These are phyloP conservation scores for Oedothorax gibbosus DNA, from an alignment of 1,140 invertebrate genomes.

Conservation along the genomic window DNA sequence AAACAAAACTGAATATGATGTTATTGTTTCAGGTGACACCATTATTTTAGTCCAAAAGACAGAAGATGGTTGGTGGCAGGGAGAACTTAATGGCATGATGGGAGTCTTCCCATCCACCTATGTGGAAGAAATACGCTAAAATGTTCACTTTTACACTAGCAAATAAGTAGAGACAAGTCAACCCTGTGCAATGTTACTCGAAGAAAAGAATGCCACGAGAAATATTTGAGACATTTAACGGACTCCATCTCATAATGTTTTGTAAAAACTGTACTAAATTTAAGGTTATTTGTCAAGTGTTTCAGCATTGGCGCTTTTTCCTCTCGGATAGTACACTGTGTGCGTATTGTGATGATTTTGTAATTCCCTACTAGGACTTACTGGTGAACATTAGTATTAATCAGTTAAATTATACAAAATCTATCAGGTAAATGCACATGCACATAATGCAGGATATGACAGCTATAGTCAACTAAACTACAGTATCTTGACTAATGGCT, in stretches of 20 bases:
- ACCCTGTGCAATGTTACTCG: background rate
- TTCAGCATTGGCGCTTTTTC: background rate
- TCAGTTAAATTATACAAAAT: no score
- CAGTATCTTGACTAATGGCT: no score
- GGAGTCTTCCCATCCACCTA: conserved; percentile 99
- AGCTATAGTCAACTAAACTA: no score
- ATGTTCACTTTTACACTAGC: no score
- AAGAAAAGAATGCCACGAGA: background rate
- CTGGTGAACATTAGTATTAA: no score
- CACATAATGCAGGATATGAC: no score
- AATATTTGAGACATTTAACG: background rate
- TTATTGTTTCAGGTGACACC: conserved; percentile 75
- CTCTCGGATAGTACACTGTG: no score
- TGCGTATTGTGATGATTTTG: no score
- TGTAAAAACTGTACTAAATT: background rate
- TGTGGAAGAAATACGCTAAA: conserved; percentile 73
- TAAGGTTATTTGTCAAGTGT: background rate
- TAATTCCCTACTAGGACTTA: no score
- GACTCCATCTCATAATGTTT: no score
- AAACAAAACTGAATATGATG: background rate
- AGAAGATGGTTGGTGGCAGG: conserved; percentile 99
- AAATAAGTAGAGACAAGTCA: background rate
- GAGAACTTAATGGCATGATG: conserved; percentile 82
- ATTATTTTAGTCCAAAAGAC: conserved; percentile 98
- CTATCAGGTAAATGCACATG: no score